Base-by-base conservation (phyloP, 1,140 invertebrate genomes). In the Drosophila tristis region DNA sequence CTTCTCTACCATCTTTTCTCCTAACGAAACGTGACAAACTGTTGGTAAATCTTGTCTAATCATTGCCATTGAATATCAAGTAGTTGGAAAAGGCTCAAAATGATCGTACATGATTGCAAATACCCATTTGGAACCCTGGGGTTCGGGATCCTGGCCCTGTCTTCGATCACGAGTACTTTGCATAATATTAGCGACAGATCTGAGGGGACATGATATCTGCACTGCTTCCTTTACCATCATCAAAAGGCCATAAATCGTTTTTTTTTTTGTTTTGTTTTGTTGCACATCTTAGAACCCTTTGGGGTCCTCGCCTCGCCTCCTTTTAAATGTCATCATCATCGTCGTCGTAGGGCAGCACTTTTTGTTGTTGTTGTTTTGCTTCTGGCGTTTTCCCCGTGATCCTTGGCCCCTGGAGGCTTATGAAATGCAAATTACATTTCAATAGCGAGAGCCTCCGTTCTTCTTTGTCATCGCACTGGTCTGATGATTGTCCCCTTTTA, bases 371-470 rank as follows among this genome's bases (percentile, higher is more conserved):
- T 6, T n/a, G 26, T 49, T 20, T 53, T 16, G 25, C 26, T 48
- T 44, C 39, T 57, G 39, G 39, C 63, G 45, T 66, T 64, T 50
- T 31, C 64, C 35, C 35, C 13, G 64, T 70, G 67, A 70, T 70
- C 67, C 67, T 70, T 70, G 67, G 64, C 66, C 64, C 44, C 35
- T 51, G 68, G 61, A 55, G 80, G 74, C 82, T 78, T 86, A 87
- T 87, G 58, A 82, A 72, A 87, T 87, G 82, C 82, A 87, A 87
- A 89, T 87, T 82, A 89, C 84, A 78, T 76, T 87, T 87, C 82
- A 87, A 87, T 87, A 87, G 78, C 39, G 26, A 6, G n/a, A 39
- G 31, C 11, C 51, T 35, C 56, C 58, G 61, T 60, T 55, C 48
- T 75, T 63, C 56, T 82, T 71, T 76, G 74, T 66, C 74, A 70